Conservation (phyloP, 2,888 invertebrate genomes). For the Cistogaster globosa region DNA sequence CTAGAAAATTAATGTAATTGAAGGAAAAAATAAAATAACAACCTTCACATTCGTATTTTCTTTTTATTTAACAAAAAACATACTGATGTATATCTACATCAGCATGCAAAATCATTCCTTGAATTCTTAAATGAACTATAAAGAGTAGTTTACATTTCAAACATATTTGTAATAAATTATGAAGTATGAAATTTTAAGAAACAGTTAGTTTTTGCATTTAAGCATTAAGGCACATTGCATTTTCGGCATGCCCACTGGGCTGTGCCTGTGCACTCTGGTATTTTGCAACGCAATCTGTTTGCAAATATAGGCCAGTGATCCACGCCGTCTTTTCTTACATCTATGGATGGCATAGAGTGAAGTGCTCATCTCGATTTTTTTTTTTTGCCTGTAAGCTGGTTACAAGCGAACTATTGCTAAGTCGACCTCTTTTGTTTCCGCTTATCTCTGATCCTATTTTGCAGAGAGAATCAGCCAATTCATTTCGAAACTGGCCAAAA, state of each 20-base stretch:
- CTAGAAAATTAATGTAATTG: too few relatives aligned
- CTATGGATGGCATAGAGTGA: too few relatives aligned
- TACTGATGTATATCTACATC: too few relatives aligned
- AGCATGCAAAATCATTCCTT: slow-evolving; percentile 2
- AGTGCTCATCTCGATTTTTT: background rate
- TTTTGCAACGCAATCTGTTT: slow-evolving; percentile 34
- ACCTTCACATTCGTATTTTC: too few relatives aligned
- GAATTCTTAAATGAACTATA: background rate
- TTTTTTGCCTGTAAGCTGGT: background rate
- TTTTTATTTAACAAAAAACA: too few relatives aligned
- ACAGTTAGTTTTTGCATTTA: slow-evolving; percentile 4
- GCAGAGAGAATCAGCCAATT: too few relatives aligned
- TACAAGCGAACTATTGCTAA: background rate
- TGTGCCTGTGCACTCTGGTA: slow-evolving; percentile 1
- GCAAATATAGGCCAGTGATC: too few relatives aligned
- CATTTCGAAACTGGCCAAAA: background rate
- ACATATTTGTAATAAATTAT: background rate
- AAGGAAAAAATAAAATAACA: too few relatives aligned
- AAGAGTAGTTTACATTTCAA: too few relatives aligned
- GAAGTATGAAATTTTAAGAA: slow-evolving; percentile 5
- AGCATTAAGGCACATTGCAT: slow-evolving; percentile 4
- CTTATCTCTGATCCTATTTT: too few relatives aligned
- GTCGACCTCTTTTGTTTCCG: too few relatives aligned
- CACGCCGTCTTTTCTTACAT: too few relatives aligned
- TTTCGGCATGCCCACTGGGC: slow-evolving; percentile 18